Percentiles rank a stretch among this genome's conserved stretches.
Evolutionary conservation across 1,140 invertebrate species (phyloP).

Genomic region (Sipha flava): DNA sequence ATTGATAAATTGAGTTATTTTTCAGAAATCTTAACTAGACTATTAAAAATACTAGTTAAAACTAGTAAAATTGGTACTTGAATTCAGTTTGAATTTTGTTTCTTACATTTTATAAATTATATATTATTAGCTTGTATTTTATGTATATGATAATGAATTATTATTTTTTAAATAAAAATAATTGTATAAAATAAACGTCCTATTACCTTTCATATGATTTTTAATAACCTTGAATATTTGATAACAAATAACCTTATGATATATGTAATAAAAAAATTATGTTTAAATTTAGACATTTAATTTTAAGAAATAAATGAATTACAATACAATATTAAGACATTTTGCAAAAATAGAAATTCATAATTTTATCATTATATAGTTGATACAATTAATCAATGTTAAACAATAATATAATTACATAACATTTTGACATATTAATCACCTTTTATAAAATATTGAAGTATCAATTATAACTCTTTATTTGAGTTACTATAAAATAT

Average conservation of each 20-base stretch:
- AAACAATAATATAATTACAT: background rate
- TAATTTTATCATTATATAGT: background rate
- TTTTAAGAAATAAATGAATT: background rate
- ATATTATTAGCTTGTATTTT: no score
- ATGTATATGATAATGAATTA: background rate
- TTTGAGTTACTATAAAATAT: no score
- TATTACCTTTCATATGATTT: background rate
- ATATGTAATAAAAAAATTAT: background rate
- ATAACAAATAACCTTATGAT: conserved; percentile 15
- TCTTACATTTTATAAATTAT: no score
- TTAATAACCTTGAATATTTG: background rate
- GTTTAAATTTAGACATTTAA: background rate
- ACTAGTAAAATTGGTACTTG: no score
- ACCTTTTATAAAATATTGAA: no score
- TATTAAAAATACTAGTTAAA: no score
- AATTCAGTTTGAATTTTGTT: no score
- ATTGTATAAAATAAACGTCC: background rate
- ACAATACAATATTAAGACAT: background rate
- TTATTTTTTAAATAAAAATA: background rate
- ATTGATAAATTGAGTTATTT: no score
- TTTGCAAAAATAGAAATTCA: background rate
- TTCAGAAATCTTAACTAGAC: no score
- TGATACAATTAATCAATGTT: background rate
- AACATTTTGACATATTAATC: background rate
- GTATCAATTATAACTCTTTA: no score